Evolutionary conservation across 1,140 invertebrate genomes (phyloP).

Genomic region (Tribolium castaneum): DNA sequence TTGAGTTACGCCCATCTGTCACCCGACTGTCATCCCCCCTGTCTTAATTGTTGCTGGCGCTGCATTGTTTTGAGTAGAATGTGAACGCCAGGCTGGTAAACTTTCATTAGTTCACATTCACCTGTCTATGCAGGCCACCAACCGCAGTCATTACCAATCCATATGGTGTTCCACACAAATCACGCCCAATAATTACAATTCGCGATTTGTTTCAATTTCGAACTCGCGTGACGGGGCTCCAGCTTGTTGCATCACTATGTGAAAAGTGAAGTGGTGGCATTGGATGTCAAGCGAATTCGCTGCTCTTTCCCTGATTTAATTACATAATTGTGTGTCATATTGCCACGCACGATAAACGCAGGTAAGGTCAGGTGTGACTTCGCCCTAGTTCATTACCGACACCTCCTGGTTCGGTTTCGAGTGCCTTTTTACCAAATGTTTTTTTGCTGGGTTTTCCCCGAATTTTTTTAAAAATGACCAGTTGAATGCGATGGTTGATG

Average conservation of each 20-base stretch:
- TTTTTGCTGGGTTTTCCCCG: neutral
- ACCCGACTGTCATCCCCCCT: conserved; percentile 51
- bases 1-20: conserved; percentile 61
- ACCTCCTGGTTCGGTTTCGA: neutral
- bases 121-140: conserved; percentile 54
- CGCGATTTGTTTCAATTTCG: neutral
- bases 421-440: neutral
- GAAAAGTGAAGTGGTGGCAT: conserved; percentile 29
- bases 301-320: conserved; percentile 21
- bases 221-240: neutral
- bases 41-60: conserved; percentile 17
- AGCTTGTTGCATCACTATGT: conserved; percentile 12
- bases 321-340: conserved; percentile 43
- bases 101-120: conserved; percentile 62
- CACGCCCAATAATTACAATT: neutral
- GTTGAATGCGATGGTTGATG: conserved; percentile 4
- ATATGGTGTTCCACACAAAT: conserved; percentile 53
- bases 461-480: conserved; percentile 1
- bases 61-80: conserved; percentile 42
- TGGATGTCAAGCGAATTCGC: neutral
- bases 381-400: neutral
- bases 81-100: conserved; percentile 47
- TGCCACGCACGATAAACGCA: conserved; percentile 51
- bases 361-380: conserved; percentile 43
- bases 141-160: conserved; percentile 49